A percentile compares a stretch with the other conserved stretches of the same genome.
These are phyloP conservation scores for Hippoglossus stenolepis DNA, from an alignment of 2,113 vertebrate genomes.

Conservation along the genomic window DNA sequence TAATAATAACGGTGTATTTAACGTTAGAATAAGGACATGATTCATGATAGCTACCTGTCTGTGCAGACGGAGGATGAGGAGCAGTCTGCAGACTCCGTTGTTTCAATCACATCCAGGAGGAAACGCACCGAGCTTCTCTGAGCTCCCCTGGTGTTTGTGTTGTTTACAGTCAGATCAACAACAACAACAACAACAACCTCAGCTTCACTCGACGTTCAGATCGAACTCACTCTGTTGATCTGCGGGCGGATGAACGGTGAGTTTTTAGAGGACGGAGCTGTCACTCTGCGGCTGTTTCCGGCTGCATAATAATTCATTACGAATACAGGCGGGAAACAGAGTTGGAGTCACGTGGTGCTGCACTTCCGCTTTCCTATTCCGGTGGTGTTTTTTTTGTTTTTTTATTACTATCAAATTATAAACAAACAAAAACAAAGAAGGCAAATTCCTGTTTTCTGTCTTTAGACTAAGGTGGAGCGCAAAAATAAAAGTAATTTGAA, in stretches of 20 bases:
- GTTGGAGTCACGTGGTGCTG: conserved; percentile 35
- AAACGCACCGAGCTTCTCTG: neutral
- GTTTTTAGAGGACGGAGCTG: neutral
- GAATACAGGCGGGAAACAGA: conserved; percentile 62
- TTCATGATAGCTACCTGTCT: conserved; percentile 57
- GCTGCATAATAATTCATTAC: conserved; percentile 15
- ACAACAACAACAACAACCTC: neutral
- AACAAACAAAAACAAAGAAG: too few species aligned
- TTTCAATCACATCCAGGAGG: neutral
- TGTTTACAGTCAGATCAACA: neutral
- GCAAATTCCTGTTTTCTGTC: too few species aligned
- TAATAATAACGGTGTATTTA: neutral
- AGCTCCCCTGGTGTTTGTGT: neutral
- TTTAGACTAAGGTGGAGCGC: too few species aligned
- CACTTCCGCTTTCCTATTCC: conserved; percentile 8
- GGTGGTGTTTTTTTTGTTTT: neutral
- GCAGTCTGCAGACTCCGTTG: neutral
- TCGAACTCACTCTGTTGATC: neutral
- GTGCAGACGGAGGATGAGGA: conserved; percentile 19
- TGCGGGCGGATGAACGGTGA: neutral
- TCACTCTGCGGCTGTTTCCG: conserved; percentile 53
- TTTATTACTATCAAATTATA: too few species aligned
- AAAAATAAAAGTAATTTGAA: too few species aligned
- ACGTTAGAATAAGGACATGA: neutral
- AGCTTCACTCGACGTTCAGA: neutral